Evolutionary conservation across 2,888 invertebrate genomes (phyloP), one percentile per base, ranked within the genome.

Genomic region (Cataglyphis cursor): DNA sequence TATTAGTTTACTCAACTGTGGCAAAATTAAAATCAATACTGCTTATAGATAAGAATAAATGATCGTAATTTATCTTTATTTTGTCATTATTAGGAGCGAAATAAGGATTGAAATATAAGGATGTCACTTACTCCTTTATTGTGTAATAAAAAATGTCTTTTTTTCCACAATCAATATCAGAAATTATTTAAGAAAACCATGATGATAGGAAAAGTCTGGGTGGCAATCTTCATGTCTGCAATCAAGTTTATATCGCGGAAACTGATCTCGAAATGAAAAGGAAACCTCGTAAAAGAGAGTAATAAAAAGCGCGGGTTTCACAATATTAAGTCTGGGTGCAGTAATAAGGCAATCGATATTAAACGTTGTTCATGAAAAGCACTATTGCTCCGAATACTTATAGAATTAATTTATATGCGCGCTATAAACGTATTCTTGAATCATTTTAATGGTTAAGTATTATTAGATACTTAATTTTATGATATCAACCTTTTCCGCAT

Each of bases 181-280:
- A 35, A 21, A 78, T 59, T 54, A 65, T 12, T 5, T 28, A 54
- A n/a, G 12, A 54, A 28, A 76, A 41, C 38, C 5, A 12, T 35
- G 31, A 74, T 38, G n/a, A 38, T 76, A 48, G 35, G 57, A 48
- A 62, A 61, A 54, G 51, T 83, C 54, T 38, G 61, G 78, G 84
- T 75, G 86, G 81, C 88, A 88, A 88, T 88, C 75, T 88, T 80
- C 74, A 81, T 82, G 62, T 72, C 68, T 66, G 81, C 75, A 83
- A 87, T 82, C 59, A 80, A 76, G 57, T 87, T 86, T 78, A 81
- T 86, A 81, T 82, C 85, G 75, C 24, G 38, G 82, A 83, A 88
- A 86, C 64, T 86, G 54, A n/a, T 51, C 28, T 70, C 51, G 81
- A 78, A 65, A 62, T 18, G 21, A 31, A 68, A 66, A 65, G 48